phyloP scores from a whole-genome alignment of 2,113 vertebrate genomes.

The Atlantisia rogersi region DNA sequence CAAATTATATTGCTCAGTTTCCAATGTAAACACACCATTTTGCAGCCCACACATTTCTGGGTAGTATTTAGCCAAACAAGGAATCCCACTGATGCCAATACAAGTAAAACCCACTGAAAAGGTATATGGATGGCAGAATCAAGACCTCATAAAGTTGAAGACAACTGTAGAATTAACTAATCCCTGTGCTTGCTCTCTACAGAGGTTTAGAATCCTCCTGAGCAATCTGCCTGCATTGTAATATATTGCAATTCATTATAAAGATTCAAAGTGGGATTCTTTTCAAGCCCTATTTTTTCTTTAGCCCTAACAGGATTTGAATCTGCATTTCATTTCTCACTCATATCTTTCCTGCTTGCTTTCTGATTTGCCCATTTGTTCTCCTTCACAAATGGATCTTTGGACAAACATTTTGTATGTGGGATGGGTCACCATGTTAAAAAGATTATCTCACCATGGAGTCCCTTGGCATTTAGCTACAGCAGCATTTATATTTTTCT shows the following conservation, averaged over 20 bases:
- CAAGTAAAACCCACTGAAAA: conserved; percentile 31
- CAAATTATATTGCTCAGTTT: conserved; percentile 22
- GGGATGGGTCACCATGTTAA: conserved; percentile 56
- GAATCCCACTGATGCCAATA: neutral
- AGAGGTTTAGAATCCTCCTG: conserved; percentile 26
- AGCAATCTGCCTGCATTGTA: neutral
- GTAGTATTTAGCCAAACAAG: neutral
- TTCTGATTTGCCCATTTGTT: conserved; percentile 54
- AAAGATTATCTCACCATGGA: conserved; percentile 69
- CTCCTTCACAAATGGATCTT: conserved; percentile 46
- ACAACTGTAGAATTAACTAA: conserved; percentile 45
- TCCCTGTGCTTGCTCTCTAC: conserved; percentile 12
- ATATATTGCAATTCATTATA: conserved; percentile 29
- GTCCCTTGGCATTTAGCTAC: neutral
- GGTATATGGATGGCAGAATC: conserved; percentile 12
- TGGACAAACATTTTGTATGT: conserved; percentile 54
- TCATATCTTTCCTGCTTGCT: conserved; percentile 35
- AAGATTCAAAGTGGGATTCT: conserved; percentile 44
- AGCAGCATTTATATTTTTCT: conserved; percentile 15
- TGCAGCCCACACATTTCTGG: neutral
- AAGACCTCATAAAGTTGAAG: conserved; percentile 31
- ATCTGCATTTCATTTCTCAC: conserved; percentile 53
- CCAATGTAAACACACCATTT: conserved; percentile 1
- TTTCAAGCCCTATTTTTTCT: conserved; percentile 42
- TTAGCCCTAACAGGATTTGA: conserved; percentile 56